phyloP scores from a whole-genome alignment of 2,797 vertebrate species.

The Australoheros facetus region DNA sequence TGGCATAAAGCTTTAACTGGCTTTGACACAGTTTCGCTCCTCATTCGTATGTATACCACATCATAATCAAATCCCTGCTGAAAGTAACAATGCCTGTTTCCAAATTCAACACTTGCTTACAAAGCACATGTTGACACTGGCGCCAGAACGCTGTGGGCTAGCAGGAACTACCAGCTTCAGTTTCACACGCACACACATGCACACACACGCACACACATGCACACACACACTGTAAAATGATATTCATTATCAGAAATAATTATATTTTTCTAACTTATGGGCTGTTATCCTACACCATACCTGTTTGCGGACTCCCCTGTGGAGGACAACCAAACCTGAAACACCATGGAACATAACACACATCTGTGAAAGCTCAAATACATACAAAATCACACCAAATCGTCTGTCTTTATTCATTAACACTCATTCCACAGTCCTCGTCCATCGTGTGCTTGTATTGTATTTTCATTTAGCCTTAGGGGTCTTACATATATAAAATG shows the following conservation, averaged over 20 bases:
- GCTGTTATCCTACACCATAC: constrained; percentile 27
- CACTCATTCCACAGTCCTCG: constrained; percentile 9
- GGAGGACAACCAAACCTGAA: constrained; percentile 7
- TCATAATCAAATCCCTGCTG: constrained; percentile 69
- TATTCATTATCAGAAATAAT: constrained; percentile 43
- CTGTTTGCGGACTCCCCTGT: constrained; percentile 13
- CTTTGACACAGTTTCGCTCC: constrained; percentile 57
- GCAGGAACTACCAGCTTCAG: constrained; percentile 17
- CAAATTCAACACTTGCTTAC: constrained; percentile 73
- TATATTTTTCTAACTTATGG: constrained; percentile 50
- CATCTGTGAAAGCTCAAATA: background rate
- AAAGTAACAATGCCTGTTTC: constrained; percentile 63
- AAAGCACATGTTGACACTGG: constrained; percentile 65
- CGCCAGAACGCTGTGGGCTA: constrained; percentile 36
- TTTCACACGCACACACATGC: background rate
- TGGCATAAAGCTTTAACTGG: constrained; percentile 51
- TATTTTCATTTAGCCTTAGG: constrained; percentile 37
- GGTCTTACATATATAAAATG: constrained; percentile 39
- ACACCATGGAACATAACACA: background rate
- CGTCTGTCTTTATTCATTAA: constrained; percentile 35
- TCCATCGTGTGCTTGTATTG: constrained; percentile 33
- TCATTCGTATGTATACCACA: constrained; percentile 62
- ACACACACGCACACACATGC: background rate
- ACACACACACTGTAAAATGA: constrained; percentile 11
- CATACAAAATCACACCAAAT: background rate